Evolutionary conservation across 2,113 vertebrate genomes (phyloP).

Genomic region (Chionis minor): DNA sequence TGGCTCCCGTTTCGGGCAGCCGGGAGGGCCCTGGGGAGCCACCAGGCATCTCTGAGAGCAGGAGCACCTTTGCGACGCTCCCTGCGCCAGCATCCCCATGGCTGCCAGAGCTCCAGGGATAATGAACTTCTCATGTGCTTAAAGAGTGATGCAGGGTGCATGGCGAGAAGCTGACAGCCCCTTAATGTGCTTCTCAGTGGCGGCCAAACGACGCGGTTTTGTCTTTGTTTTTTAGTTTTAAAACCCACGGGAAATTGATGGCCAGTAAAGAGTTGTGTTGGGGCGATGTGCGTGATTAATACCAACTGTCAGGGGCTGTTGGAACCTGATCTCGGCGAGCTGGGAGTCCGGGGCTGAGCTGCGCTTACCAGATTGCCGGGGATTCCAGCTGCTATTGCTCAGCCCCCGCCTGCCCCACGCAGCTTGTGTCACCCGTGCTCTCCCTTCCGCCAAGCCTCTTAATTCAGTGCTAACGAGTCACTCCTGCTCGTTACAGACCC

Average conservation of each 20-base stretch:
- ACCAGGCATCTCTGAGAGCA: not conserved
- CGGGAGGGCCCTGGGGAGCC: not conserved
- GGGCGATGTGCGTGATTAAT: constrained; percentile 84
- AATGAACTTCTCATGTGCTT: constrained; percentile 92
- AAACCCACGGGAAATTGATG: constrained; percentile 81
- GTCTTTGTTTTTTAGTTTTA: constrained; percentile 76
- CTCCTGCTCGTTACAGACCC: not conserved
- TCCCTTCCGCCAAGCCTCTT: not conserved
- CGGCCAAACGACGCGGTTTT: constrained; percentile 71
- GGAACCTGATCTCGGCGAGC: constrained; percentile 46
- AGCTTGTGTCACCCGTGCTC: constrained; percentile 12
- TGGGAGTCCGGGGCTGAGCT: not conserved
- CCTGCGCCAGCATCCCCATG: constrained; percentile 47
- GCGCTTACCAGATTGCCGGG: not conserved
- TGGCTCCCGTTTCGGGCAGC: rapidly evolving
- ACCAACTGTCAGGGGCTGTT: constrained; percentile 82
- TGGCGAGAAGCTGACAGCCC: constrained; percentile 83
- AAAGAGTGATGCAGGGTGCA: constrained; percentile 87
- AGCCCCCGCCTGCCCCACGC: constrained; percentile 45
- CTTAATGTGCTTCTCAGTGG: constrained; percentile 85
- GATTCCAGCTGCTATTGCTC: constrained; percentile 23
- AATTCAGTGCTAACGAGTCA: not conserved
- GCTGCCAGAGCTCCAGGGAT: constrained; percentile 77
- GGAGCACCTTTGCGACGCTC: constrained; percentile 36
- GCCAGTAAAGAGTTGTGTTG: constrained; percentile 84